These are phyloP conservation scores for Columba livia DNA, from an alignment of 2,113 vertebrate genomes.

Conservation along the genomic window DNA sequence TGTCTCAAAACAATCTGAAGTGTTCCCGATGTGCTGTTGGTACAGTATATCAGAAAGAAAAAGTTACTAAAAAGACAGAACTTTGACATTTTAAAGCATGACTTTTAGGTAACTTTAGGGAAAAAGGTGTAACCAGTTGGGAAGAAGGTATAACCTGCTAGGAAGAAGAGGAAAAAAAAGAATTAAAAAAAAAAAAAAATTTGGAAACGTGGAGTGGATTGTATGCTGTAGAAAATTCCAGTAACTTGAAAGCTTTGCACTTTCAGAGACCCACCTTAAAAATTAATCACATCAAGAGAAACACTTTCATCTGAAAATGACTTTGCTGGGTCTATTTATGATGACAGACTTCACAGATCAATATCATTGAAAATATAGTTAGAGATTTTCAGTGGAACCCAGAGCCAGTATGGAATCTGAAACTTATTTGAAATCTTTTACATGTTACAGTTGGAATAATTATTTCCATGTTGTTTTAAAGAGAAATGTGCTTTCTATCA, in stretches of 20 bases:
- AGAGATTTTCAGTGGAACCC: neutral
- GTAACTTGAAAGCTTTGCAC: constrained; percentile 16
- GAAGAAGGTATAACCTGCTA: neutral
- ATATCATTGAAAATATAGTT: neutral
- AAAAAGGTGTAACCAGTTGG: neutral
- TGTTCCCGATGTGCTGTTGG: neutral
- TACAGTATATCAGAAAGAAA: neutral
- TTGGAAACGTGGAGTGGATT: neutral
- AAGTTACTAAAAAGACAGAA: neutral
- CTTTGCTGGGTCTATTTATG: constrained; percentile 3
- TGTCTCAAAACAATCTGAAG: neutral
- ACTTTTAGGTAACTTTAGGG: neutral
- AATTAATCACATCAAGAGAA: constrained; percentile 21
- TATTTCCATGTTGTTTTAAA: neutral
- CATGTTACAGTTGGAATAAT: neutral
- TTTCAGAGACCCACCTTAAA: neutral
- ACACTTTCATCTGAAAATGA: constrained; percentile 32
- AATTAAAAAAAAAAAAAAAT: neutral
- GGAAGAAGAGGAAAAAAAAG: neutral
- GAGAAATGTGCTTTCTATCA: neutral
- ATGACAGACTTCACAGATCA: neutral
- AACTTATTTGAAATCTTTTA: neutral
- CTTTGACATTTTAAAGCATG: neutral
- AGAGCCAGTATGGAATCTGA: neutral
- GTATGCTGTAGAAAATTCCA: neutral